Percentiles rank a stretch among this genome's conserved stretches.
phyloP scores from a whole-genome alignment of 2,113 vertebrate species.

The Atherinomorus stipes region DNA sequence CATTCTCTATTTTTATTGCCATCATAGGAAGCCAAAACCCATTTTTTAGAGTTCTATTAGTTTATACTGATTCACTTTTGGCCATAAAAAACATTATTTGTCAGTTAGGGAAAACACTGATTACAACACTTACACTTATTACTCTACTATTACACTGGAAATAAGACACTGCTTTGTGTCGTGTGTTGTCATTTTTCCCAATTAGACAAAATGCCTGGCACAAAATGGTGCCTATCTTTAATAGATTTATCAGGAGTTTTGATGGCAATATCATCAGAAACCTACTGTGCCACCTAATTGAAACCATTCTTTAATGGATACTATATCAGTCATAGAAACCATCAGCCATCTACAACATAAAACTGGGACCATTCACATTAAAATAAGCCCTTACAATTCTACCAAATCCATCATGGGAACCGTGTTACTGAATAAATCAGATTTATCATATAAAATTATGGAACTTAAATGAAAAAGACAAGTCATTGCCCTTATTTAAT shows the following conservation, averaged over 20 bases:
- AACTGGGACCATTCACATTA: background rate
- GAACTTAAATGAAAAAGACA: too few relatives aligned
- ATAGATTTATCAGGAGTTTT: background rate
- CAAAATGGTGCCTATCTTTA: background rate
- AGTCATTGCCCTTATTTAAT: too few relatives aligned
- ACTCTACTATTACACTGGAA: background rate
- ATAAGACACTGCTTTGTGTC: background rate
- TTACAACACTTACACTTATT: too few relatives aligned
- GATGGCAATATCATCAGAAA: constrained; percentile 14
- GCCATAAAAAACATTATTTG: background rate
- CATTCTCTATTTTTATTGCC: constrained; percentile 50
- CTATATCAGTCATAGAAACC: constrained; percentile 5
- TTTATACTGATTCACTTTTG: constrained; percentile 9
- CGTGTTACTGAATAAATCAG: background rate
- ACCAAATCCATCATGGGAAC: background rate
- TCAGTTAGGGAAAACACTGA: background rate
- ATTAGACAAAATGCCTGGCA: background rate
- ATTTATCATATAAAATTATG: background rate
- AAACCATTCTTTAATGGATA: constrained; percentile 15
- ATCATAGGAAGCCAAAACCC: constrained; percentile 28
- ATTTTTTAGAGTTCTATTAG: constrained; percentile 1
- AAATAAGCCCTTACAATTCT: background rate
- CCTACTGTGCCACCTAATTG: constrained; percentile 18
- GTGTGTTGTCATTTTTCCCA: background rate
- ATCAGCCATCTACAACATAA: background rate